Evolutionary conservation across 2,888 invertebrate species (phyloP).

Genomic region (Drosophila mettleri): DNA sequence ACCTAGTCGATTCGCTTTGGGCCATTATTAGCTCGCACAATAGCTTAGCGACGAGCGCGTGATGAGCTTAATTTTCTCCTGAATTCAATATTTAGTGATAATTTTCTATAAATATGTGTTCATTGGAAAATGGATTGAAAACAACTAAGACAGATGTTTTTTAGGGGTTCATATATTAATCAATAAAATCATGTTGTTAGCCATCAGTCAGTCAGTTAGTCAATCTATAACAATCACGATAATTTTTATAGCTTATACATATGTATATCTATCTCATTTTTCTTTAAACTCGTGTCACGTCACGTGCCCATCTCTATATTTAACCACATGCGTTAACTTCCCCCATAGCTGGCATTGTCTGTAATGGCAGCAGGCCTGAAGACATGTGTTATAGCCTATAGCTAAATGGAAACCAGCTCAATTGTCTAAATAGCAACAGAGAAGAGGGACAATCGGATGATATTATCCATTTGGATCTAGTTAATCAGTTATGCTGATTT

Average conservation of each 20-base stretch:
- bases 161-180: neutral
- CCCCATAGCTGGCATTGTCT: neutral
- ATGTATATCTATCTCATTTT: neutral
- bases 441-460: neutral
- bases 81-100: neutral
- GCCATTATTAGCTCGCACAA: neutral
- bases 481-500: slow-evolving; percentile 14
- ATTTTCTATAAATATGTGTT: neutral
- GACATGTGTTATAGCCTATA: slow-evolving; percentile 20
- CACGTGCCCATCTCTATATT: slow-evolving; percentile 4
- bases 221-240: too few relatives aligned
- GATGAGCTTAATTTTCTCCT: neutral
- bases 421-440: slow-evolving; percentile 10
- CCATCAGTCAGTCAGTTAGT: neutral
- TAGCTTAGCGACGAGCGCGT: neutral
- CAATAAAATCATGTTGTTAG: neutral
- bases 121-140: neutral
- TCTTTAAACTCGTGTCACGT: neutral
- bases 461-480: neutral
- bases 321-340: slow-evolving; percentile 4
- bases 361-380: slow-evolving; percentile 4
- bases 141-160: neutral
- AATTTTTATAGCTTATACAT: neutral
- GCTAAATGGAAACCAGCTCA: slow-evolving; percentile 17
- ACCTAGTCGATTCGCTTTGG: slow-evolving; percentile 33